phyloP scores from a whole-genome alignment of 2,797 vertebrate species.

The Avahi laniger region DNA sequence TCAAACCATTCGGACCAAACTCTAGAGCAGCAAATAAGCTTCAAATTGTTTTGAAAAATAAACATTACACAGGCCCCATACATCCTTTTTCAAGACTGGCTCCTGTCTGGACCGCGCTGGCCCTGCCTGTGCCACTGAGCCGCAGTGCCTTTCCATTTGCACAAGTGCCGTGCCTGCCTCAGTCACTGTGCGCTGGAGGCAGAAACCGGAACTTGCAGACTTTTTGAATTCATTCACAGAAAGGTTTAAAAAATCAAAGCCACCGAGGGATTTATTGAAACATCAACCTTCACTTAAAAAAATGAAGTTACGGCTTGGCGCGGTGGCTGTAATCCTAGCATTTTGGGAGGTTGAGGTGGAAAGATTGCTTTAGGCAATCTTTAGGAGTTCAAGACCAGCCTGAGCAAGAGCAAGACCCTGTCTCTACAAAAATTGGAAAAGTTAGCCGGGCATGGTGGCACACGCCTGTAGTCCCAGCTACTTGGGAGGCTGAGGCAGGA shows the following conservation, averaged over 20 bases:
- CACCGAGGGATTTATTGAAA: background rate
- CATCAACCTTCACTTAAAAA: background rate
- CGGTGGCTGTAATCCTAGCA: background rate
- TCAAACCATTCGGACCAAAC: too few relatives aligned
- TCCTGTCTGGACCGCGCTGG: background rate
- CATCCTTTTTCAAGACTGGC: background rate
- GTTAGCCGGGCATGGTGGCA: too few relatives aligned
- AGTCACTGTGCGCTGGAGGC: background rate
- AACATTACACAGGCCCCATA: too few relatives aligned
- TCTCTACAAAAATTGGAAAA: background rate
- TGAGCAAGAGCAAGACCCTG: background rate
- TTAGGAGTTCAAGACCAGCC: background rate
- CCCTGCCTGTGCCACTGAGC: background rate
- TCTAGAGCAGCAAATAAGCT: too few relatives aligned
- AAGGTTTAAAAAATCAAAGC: background rate
- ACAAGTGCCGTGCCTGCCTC: rapidly evolving
- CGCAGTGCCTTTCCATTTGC: background rate
- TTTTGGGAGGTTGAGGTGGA: background rate
- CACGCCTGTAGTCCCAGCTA: too few relatives aligned
- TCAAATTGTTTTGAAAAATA: too few relatives aligned
- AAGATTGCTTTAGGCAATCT: background rate
- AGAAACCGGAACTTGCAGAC: background rate
- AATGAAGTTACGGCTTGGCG: background rate
- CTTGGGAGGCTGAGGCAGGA: too few relatives aligned
- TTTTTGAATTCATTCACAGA: background rate